A percentile compares a stretch with the other conserved stretches of the same genome.
Conservation (phyloP, 2,113 vertebrate genomes). For the Nibea albiflora region DNA sequence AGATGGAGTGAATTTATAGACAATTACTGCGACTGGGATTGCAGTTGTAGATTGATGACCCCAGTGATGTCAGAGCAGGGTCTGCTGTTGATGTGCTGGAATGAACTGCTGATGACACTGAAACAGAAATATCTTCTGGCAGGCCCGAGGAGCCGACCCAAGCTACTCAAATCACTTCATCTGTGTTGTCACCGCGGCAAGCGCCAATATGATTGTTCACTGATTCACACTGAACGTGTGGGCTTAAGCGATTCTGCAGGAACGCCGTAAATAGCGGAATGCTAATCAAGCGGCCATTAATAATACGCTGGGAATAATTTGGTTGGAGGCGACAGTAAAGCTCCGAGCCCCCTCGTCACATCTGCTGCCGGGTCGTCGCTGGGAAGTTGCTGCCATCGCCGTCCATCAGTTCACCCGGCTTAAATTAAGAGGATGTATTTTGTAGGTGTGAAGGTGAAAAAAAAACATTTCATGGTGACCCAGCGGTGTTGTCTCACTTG, state of each 20-base stretch:
- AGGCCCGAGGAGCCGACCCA: slow-evolving; percentile 26
- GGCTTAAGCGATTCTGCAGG: slow-evolving; percentile 42
- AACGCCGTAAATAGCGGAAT: slow-evolving; percentile 21
- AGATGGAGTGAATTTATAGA: slow-evolving; percentile 39
- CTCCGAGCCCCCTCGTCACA: slow-evolving; percentile 12
- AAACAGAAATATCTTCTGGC: slow-evolving; percentile 48
- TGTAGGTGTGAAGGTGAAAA: not conserved
- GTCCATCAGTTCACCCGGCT: not conserved
- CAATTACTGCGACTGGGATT: slow-evolving; percentile 44
- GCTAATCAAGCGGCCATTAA: slow-evolving; percentile 38
- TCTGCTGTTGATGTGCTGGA: slow-evolving; percentile 38
- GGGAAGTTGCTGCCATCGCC: not conserved
- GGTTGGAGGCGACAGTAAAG: slow-evolving; percentile 1
- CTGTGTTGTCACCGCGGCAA: slow-evolving; percentile 38
- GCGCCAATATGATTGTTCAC: slow-evolving; percentile 25
- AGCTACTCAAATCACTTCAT: slow-evolving; percentile 21
- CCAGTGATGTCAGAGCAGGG: slow-evolving; percentile 18
- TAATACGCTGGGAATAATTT: slow-evolving; percentile 21
- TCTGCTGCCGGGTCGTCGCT: not conserved
- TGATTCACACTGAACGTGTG: slow-evolving; percentile 22
- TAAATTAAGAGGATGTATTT: not conserved
- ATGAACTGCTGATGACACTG: slow-evolving; percentile 54
- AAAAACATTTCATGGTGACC: slow-evolving; percentile 1
- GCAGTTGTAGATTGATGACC: slow-evolving; percentile 40
- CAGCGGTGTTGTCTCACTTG: slow-evolving; percentile 25